Conservation (phyloP, 1,140 invertebrate genomes). For the Lamellibrachia luymesi region DNA sequence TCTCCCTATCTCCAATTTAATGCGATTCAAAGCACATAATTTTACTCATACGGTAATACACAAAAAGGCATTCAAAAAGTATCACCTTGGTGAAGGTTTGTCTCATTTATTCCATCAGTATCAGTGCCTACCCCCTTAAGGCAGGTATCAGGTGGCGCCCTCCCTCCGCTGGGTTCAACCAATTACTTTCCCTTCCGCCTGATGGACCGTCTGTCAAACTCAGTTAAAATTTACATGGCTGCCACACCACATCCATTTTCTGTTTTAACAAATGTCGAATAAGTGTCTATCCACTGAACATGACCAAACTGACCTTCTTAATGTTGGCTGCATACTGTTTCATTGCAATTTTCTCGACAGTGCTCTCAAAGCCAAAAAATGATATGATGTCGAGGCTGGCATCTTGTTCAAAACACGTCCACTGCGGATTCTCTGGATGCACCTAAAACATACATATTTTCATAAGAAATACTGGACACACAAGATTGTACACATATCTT, state of each 20-base stretch:
- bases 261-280: background rate
- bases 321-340: conserved; percentile 94
- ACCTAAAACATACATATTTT: conserved; percentile 64
- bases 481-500: background rate
- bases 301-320: conserved; percentile 67
- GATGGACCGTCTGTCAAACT: background rate
- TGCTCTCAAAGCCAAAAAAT: conserved; percentile 94
- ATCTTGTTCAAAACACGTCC: conserved; percentile 96
- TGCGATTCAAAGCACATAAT: no score
- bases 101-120: background rate
- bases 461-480: background rate
- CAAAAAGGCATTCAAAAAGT: no score
- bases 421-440: conserved; percentile 89
- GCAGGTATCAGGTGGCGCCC: background rate
- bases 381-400: conserved; percentile 93
- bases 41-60: no score
- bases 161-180: background rate
- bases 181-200: background rate
- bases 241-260: background rate
- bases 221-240: background rate
- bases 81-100: no score
- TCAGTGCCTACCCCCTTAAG: background rate
- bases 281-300: background rate
- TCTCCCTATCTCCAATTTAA: no score
- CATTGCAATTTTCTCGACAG: conserved; percentile 94